Conservation (phyloP, 2,113 vertebrate genomes). For the Myotis lucifugus region DNA sequence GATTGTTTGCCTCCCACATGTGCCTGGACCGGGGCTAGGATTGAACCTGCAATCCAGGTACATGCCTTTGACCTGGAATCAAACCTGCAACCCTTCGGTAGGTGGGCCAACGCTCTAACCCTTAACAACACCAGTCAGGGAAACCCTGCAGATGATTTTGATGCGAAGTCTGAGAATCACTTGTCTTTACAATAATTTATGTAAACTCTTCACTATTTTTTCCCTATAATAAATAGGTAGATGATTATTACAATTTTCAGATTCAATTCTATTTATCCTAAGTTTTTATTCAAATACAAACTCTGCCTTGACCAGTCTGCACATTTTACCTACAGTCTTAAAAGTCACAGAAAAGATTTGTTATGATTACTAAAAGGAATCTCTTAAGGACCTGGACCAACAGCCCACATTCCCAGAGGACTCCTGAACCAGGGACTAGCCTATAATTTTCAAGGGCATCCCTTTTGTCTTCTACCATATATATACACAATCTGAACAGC, state of each 20-base stretch:
- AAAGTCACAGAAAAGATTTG: background rate
- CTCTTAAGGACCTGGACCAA: background rate
- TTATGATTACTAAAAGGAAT: background rate
- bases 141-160: background rate
- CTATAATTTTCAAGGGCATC: background rate
- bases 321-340: background rate
- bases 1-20: too few species aligned
- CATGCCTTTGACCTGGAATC: too few species aligned
- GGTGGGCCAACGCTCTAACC: too few species aligned
- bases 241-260: background rate
- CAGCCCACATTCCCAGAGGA: background rate
- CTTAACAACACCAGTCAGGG: too few species aligned
- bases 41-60: too few species aligned
- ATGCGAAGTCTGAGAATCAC: background rate
- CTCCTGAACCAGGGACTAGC: background rate
- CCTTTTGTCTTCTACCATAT: background rate
- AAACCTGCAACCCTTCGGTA: too few species aligned
- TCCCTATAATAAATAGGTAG: background rate
- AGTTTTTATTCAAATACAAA: background rate
- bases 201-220: background rate
- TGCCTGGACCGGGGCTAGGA: too few species aligned
- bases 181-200: background rate
- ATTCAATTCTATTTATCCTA: background rate
- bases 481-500: background rate
- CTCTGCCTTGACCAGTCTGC: background rate